A percentile compares a stretch with the other conserved stretches of the same genome.
These are phyloP conservation scores for Trachelus iudaicus DNA, from an alignment of 2,888 invertebrate species.

Conservation along the genomic window DNA sequence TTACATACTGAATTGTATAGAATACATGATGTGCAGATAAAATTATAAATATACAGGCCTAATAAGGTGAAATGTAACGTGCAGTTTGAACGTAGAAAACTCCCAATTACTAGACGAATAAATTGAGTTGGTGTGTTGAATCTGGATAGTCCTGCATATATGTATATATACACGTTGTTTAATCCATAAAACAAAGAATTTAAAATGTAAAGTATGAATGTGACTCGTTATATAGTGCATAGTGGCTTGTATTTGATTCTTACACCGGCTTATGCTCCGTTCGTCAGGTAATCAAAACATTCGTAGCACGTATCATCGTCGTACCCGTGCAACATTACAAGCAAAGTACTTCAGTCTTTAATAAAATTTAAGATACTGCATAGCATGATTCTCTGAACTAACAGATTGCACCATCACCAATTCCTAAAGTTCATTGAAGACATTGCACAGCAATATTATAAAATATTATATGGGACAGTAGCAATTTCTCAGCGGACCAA, in stretches of 20 bases:
- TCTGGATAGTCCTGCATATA: not conserved
- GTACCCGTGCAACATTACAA: not conserved
- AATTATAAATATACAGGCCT: not conserved
- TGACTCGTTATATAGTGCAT: not conserved
- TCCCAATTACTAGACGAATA: not conserved
- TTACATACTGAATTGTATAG: not conserved
- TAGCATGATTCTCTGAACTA: no score
- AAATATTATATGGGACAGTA: not conserved
- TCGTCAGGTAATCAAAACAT: not conserved
- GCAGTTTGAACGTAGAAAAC: not conserved
- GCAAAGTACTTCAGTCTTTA: not conserved
- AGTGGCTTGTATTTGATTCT: not conserved
- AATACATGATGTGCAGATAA: not conserved
- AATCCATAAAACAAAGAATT: not conserved
- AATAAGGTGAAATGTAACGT: not conserved
- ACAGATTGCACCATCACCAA: no score
- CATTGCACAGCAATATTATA: no score
- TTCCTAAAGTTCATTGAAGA: no score
- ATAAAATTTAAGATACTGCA: no score
- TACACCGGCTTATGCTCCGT: not conserved
- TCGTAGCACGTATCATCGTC: not conserved
- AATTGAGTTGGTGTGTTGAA: not conserved
- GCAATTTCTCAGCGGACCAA: not conserved
- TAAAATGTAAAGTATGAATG: not conserved
- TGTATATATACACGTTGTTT: not conserved